Percentiles rank a stretch among this genome's conserved stretches.
These are phyloP conservation scores for Malaclemys terrapin DNA, from an alignment of 2,113 vertebrate species.

Conservation along the genomic window DNA sequence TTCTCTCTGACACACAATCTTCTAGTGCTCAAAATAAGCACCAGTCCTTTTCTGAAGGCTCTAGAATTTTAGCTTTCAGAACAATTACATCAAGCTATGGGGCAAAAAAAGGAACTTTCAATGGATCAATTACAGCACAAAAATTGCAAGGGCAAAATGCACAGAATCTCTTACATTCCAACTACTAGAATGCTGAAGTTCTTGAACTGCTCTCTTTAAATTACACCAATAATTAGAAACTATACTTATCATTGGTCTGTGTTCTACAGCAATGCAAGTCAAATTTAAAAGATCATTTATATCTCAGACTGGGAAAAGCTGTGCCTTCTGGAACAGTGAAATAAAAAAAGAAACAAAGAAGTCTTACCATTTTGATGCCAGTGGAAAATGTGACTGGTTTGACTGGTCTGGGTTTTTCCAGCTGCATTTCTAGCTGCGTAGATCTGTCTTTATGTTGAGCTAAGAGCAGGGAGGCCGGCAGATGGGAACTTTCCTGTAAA, in stretches of 20 bases:
- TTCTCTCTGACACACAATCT: neutral
- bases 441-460: slow-evolving; percentile 96
- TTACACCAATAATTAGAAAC: neutral
- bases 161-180: neutral
- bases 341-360: neutral
- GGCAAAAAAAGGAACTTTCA: neutral
- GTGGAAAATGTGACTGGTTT: slow-evolving; percentile 96
- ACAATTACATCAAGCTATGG: neutral
- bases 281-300: neutral
- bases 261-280: neutral
- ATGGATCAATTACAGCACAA: neutral
- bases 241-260: neutral
- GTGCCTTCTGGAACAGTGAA: neutral
- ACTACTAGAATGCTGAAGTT: neutral
- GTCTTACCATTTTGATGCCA: slow-evolving; percentile 95
- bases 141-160: neutral
- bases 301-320: neutral
- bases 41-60: neutral
- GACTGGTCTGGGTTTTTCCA: slow-evolving; percentile 91
- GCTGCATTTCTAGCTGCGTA: slow-evolving; percentile 90
- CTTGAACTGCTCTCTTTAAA: neutral
- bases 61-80: neutral
- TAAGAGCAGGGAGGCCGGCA: slow-evolving; percentile 93
- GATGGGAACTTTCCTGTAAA: slow-evolving; percentile 91
- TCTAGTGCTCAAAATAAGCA: neutral